Base-by-base conservation (phyloP, 2,888 invertebrate genomes). In the Eupeodes luniger region DNA sequence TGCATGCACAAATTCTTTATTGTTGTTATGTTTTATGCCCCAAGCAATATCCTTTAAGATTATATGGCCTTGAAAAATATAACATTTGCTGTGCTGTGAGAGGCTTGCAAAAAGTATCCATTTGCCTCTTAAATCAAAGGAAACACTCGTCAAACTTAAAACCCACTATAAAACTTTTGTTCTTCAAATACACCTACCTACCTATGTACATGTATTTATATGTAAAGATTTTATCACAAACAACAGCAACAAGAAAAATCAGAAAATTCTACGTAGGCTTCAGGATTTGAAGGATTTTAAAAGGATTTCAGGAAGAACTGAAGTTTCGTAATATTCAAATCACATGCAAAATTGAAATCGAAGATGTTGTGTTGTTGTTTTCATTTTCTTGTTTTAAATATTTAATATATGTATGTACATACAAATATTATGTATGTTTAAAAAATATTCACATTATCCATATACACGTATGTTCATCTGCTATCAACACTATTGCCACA, bases 401-500 rank as follows among this genome's bases (percentile, higher is more conserved):
- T 14, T 2, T 36, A 57, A 34, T 2, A 14, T 5, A 51, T 51
- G 14, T 14, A 34, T 14, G 14, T 27, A 7, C 27, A 57, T 57
- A 5, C 12, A 51, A 14, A 14, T 51, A 5, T 14, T 14, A 14
- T 51, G 51, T 51, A 27, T 27, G 14, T 14, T 14, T 14, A 36
- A 11, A 40, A 40, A 62, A 62, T 16, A 62, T 62, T 40, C 62
- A 40, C 40, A 40, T 44, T 5, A 59, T 27, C 59, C 10, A 59
- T 59, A 34, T 14, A 12, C 2, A 5, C 10, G 47, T 47, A 19
- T 57, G 27, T 27, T 27, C 27, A 19, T 27, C 19, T 55, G 16
- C 11, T 6, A 34, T 27, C 61, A n/a, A 49, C 49, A 19, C 44
- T 40, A n/a, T 16, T 64, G 86, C 86, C 86, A 86, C 86, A 86